A percentile compares a stretch with the other conserved stretches of the same genome.
Conservation (phyloP, 2,797 vertebrate species). For the Gambelia wislizenii region DNA sequence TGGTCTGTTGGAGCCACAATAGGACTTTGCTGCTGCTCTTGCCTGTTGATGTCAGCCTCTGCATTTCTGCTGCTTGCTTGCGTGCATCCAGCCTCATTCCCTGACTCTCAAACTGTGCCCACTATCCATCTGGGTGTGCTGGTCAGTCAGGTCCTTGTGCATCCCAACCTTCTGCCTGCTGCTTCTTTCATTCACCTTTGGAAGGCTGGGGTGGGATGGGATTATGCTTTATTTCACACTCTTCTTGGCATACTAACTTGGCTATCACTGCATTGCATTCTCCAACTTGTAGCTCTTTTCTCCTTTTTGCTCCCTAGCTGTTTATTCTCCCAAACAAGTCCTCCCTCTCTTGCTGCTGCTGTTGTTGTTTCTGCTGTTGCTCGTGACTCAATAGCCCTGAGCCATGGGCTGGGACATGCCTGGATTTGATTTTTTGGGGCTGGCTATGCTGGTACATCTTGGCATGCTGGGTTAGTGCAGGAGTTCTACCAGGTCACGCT, state of each 20-base stretch:
- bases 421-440: constrained; percentile 39
- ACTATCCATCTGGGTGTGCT: neutral
- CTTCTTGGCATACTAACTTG: neutral
- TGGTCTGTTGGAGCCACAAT: neutral
- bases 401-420: constrained; percentile 37
- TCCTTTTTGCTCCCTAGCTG: neutral
- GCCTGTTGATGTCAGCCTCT: no score
- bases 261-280: neutral
- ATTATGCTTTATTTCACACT: neutral
- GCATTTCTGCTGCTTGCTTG: neutral
- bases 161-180: neutral
- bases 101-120: neutral
- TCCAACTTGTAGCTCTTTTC: neutral
- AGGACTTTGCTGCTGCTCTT: neutral
- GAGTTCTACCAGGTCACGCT: constrained; percentile 2
- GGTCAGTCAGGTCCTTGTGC: neutral
- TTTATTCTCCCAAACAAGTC: constrained; percentile 81
- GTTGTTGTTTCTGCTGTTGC: constrained; percentile 44
- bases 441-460: constrained; percentile 28
- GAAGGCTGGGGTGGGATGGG: no score
- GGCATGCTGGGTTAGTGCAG: neutral
- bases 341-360: constrained; percentile 50
- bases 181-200: neutral
- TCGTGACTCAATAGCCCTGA: constrained; percentile 43
- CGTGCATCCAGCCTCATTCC: neutral